Evolutionary conservation across 2,113 vertebrate genomes (phyloP).

Genomic region (Nansenia antarctica): DNA sequence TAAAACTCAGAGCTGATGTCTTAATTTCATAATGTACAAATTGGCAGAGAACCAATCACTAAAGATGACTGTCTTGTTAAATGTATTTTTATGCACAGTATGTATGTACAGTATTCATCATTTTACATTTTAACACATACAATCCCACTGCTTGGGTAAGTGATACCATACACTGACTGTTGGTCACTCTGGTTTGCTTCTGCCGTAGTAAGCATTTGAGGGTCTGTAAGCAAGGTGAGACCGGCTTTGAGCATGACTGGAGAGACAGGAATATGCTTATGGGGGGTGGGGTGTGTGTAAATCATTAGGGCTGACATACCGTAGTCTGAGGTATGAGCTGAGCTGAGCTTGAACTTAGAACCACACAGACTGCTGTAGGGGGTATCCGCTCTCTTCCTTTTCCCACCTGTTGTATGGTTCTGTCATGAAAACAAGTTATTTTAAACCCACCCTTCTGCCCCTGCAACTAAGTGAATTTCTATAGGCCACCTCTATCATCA

Average conservation of each 20-base stretch:
- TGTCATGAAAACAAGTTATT: background rate
- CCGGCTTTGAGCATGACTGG: background rate
- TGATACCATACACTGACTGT: background rate
- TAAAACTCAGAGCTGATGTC: slow-evolving; percentile 18
- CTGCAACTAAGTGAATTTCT: background rate
- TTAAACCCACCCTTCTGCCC: background rate
- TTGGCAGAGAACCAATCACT: slow-evolving; percentile 24
- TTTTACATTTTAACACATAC: too few species aligned
- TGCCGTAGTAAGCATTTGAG: background rate
- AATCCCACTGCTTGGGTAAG: too few species aligned
- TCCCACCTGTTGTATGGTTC: background rate
- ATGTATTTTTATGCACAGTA: too few species aligned
- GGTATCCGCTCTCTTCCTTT: background rate
- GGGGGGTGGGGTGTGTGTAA: background rate
- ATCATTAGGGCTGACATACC: background rate
- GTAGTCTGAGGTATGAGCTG: background rate
- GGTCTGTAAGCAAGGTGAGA: background rate
- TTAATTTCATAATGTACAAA: slow-evolving; percentile 27
- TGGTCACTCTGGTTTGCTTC: background rate
- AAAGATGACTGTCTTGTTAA: background rate
- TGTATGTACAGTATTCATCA: too few species aligned
- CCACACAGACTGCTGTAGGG: background rate
- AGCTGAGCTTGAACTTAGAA: background rate
- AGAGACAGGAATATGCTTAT: background rate
- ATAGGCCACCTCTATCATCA: background rate